phyloP scores from a whole-genome alignment of 2,113 vertebrate genomes.

The Tapirus terrestris region DNA sequence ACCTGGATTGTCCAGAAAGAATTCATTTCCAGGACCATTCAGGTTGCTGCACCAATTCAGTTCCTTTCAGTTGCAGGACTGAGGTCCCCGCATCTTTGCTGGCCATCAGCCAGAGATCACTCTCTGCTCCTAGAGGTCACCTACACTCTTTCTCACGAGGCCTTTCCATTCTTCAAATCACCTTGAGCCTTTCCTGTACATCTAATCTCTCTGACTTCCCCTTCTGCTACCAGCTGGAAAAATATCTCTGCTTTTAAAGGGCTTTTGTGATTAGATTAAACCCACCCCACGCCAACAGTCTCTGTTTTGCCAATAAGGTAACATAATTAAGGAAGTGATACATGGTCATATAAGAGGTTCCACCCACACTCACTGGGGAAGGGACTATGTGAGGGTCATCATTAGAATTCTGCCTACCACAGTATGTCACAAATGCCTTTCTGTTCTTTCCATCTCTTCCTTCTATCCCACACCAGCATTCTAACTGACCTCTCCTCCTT shows the following conservation, averaged over 20 bases:
- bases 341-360: neutral
- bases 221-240: neutral
- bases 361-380: neutral
- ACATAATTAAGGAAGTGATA: neutral
- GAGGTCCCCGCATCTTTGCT: neutral
- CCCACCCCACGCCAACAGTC: neutral
- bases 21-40: neutral
- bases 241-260: neutral
- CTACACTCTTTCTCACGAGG: accelerated
- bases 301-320: neutral
- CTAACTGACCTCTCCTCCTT: neutral
- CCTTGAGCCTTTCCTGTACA: neutral
- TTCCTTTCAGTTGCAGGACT: neutral
- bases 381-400: neutral
- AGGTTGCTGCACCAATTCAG: neutral
- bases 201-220: neutral
- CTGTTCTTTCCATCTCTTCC: neutral
- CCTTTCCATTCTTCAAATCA: neutral
- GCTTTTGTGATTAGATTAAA: accelerated
- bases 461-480: accelerated
- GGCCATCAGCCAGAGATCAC: neutral
- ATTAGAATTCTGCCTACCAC: neutral
- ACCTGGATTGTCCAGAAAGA: neutral
- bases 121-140: neutral
- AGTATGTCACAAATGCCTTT: neutral